Base-by-base conservation (phyloP, 2,797 vertebrate genomes). In the Poeciliopsis presidionis region DNA sequence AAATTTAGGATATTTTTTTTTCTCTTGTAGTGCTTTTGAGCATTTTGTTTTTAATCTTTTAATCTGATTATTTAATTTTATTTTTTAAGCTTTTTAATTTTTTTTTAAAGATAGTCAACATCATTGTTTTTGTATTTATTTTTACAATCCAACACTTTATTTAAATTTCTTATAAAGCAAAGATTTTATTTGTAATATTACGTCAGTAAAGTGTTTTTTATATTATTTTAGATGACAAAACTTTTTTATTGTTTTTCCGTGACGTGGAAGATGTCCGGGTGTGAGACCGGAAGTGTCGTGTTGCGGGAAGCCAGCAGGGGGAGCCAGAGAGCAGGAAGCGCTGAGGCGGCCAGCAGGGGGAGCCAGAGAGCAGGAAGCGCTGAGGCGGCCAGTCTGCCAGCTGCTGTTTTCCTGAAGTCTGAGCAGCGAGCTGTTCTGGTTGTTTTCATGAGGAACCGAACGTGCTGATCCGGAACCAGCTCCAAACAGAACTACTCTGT, bases 341-440 rank as follows among this genome's bases (percentile, higher is more conserved):
- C 9, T 41, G n/a, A 70, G 55, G 57, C 13, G 55, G 6, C 30
- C 9, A n/a, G 18, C 12, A 33, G 33, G 33, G 3, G 33, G 33
- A 41, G 22, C 36, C 7, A 55, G 46, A 1, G 57, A 43, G 16
- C 45, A 41, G 33, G 65, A 45, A 11, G 72, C 49, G 16, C 20
- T 41, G n/a, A 63, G 55, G 57, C 13, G 46, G 6, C 30, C 9
- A n/a, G 18, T 8, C 53, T 67, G 72, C 77, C 80, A 82, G 80
- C 80, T 80, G 86, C 57, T 61, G 59, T 30, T 33, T 33, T 33
- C 59, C 30, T 61, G 14, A 9, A 63, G 59, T 18, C 59, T 36
- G 30, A 36, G 7, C 33, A 39, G 33, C 14, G 61, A 39, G 33
- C 36, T 22, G 57, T 22, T 45, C 49, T 36, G 2, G 3, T 73